Evolutionary conservation across 2,888 invertebrate species (phyloP), one percentile per base, ranked within the genome.

Genomic region (Amitus sp.): DNA sequence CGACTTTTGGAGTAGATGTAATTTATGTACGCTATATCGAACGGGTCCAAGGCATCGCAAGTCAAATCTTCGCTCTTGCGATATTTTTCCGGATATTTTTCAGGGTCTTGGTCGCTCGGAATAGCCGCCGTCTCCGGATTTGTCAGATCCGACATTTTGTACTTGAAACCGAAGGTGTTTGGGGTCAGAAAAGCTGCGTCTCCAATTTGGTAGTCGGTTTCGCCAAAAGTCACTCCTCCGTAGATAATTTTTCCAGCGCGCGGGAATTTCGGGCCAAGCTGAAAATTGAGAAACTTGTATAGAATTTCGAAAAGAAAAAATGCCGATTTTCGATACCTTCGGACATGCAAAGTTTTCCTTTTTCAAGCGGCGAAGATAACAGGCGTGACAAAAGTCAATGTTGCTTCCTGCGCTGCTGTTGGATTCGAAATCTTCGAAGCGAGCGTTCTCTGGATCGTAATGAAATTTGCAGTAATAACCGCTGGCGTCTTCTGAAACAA

Each of bases 1-100:
- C 83, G 84, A 7, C 87, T 86, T 3, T 82, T 83, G 1, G 86
- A 85, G 28, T 82, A 85, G 42, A 93, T 89, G 0, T 87, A 85
- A 28, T 85, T 85, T 39, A 94, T 89, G 46, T 87, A 85, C 1
- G 88, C 93, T 7, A 94, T 85, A 68, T 89, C 86, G 79, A 92
- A 94, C 0, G 94, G 92, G 62, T 91, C 88, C 0, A 90, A 89
- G 0, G 90, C 90, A 61, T 90, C 88, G 10, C 85, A 78, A 72
- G 92, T 91, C 0, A 90, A 90, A 0, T 91, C 91, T 69, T 91
- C 86, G 39, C 86, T 87, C 82, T 93, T 94, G 52, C 94, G 85
- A 77, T 93, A 94, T 72, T 88, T 89, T 79, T 95, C 94, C 0
- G 94, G 89, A 75, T 91, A 94, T 23, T 89, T 76, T n/a, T 87